phyloP scores from a whole-genome alignment of 2,113 vertebrate species.

The Cygnus buccinator region DNA sequence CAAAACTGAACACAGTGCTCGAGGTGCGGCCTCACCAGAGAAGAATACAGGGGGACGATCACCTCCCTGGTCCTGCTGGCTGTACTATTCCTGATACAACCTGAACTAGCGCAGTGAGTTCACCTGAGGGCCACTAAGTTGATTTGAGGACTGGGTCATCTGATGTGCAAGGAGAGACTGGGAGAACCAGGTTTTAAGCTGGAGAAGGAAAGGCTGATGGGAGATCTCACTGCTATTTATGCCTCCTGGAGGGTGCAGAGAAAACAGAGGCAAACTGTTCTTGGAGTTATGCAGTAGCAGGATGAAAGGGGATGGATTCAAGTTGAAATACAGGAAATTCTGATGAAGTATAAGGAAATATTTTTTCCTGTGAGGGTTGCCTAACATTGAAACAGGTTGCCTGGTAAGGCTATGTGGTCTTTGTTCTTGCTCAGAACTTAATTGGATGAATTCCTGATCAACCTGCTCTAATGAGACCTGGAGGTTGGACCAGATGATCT shows the following conservation, averaged over 20 bases:
- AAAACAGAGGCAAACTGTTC: background rate
- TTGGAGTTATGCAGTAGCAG: background rate
- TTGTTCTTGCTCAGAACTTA: background rate
- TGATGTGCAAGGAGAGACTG: fast-evolving
- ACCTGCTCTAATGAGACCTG: background rate
- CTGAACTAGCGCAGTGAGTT: background rate
- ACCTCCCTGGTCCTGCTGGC: too few relatives aligned
- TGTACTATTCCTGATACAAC: too few relatives aligned
- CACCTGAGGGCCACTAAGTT: background rate
- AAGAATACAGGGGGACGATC: too few relatives aligned
- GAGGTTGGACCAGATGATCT: background rate
- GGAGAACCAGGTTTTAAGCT: background rate
- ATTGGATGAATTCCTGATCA: background rate
- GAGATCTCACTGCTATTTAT: background rate
- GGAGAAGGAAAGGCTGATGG: background rate
- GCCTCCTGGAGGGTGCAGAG: background rate
- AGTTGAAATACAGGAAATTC: background rate
- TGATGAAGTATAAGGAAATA: background rate
- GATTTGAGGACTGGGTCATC: background rate
- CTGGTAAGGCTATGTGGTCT: background rate
- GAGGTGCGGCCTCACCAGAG: too few relatives aligned
- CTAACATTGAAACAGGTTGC: background rate
- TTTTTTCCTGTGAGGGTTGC: background rate
- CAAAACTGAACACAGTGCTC: too few relatives aligned
- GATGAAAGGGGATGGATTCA: background rate